Percentiles rank a stretch among this genome's conserved stretches.
phyloP scores from a whole-genome alignment of 2,113 vertebrate genomes.

The Bettongia penicillata region DNA sequence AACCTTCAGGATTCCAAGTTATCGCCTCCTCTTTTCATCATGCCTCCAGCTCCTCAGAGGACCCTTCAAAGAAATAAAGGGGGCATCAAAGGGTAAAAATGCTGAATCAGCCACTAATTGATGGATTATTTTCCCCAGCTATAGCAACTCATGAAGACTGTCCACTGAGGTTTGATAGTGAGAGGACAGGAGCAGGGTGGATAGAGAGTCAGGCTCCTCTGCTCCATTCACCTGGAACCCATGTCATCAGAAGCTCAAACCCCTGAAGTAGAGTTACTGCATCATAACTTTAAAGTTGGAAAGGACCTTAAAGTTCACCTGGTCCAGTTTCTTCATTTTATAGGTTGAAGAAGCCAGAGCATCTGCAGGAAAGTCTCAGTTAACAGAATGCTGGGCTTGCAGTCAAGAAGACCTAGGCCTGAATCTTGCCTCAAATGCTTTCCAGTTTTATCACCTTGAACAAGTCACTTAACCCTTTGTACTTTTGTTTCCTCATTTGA shows the following conservation, averaged over 20 bases:
- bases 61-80: neutral
- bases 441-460: neutral
- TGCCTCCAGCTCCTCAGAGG: neutral
- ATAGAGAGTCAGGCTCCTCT: neutral
- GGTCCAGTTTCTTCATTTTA: neutral
- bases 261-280: neutral
- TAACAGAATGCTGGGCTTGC: neutral
- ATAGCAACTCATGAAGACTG: neutral
- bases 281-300: neutral
- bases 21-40: neutral
- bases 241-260: neutral
- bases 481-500: neutral
- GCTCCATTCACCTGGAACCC: neutral
- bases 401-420: neutral
- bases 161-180: neutral
- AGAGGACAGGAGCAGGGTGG: neutral
- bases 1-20: neutral
- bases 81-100: neutral
- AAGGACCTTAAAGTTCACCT: neutral
- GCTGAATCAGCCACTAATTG: neutral
- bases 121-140: neutral
- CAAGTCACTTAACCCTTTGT: neutral
- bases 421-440: neutral
- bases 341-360: neutral
- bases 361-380: neutral